Conservation (phyloP, 2,888 invertebrate genomes). For the Ariolimax columbianus region DNA sequence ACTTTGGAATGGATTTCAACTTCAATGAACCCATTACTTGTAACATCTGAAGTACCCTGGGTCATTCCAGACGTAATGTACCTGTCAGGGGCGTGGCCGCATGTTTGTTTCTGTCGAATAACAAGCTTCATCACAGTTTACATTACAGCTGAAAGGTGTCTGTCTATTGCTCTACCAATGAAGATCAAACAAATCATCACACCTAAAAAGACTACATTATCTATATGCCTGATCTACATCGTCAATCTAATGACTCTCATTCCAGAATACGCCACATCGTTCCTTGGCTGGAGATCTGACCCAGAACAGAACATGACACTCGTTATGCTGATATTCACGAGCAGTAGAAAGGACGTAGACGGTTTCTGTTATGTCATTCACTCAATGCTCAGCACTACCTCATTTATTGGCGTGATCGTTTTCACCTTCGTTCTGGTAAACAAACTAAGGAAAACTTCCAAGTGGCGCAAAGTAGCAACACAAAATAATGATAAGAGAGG, state of each 20-base stretch:
- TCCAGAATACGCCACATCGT: slow-evolving; percentile 1
- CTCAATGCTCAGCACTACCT: background rate
- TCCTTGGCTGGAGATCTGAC: background rate
- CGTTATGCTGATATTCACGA: background rate
- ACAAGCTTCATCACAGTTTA: background rate
- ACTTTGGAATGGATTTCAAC: background rate
- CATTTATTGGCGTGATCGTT: background rate
- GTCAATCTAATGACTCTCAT: background rate
- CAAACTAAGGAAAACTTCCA: background rate
- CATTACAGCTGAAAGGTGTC: background rate
- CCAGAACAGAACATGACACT: background rate
- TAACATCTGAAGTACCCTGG: background rate
- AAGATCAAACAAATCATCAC: slow-evolving; percentile 19
- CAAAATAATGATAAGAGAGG: no score
- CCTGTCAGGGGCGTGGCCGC: background rate
- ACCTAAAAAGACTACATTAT: background rate
- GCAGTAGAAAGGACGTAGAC: background rate
- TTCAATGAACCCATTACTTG: background rate
- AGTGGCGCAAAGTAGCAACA: background rate
- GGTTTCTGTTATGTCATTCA: background rate
- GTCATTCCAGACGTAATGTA: background rate
- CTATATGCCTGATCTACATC: background rate
- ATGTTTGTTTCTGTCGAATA: background rate
- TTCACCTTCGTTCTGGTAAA: background rate
- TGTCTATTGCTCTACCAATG: background rate